Conservation (phyloP, 2,888 invertebrate genomes). For the Poecilobothrus nobilitatus region DNA sequence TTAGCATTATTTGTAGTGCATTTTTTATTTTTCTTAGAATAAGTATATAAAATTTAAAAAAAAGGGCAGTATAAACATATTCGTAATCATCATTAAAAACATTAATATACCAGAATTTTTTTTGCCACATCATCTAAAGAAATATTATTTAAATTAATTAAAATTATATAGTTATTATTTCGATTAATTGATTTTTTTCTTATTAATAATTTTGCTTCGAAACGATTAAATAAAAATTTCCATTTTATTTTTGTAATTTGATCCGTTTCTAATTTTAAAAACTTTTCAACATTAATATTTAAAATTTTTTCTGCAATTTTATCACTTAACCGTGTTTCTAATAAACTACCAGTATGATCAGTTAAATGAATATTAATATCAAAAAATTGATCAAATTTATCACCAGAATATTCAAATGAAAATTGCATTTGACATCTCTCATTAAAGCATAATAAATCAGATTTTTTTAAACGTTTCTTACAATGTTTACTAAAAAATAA, state of each 20-base stretch:
- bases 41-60: too few relatives aligned
- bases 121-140: constrained; percentile 30
- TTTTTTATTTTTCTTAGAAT: too few relatives aligned
- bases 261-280: constrained; percentile 47
- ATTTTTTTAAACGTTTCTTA: constrained; percentile 25
- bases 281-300: constrained; percentile 47
- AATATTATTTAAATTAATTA: constrained; percentile 32
- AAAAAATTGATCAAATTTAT: constrained; percentile 38
- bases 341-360: constrained; percentile 62
- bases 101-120: constrained; percentile 33
- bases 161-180: constrained; percentile 27
- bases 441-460: constrained; percentile 28
- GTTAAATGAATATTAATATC: constrained; percentile 56
- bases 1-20: too few relatives aligned
- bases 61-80: too few relatives aligned
- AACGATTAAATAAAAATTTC: constrained; percentile 56
- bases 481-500: constrained; percentile 31
- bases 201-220: constrained; percentile 46
- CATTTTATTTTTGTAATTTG: constrained; percentile 53
- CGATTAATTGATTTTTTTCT: constrained; percentile 31
- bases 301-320: constrained; percentile 52
- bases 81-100: too few relatives aligned
- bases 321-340: constrained; percentile 51
- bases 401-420: constrained; percentile 27
- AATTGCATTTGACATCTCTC: constrained; percentile 33